These are phyloP conservation scores for Drosophila ficusphila DNA, from an alignment of 1,140 invertebrate species.

Conservation along the genomic window DNA sequence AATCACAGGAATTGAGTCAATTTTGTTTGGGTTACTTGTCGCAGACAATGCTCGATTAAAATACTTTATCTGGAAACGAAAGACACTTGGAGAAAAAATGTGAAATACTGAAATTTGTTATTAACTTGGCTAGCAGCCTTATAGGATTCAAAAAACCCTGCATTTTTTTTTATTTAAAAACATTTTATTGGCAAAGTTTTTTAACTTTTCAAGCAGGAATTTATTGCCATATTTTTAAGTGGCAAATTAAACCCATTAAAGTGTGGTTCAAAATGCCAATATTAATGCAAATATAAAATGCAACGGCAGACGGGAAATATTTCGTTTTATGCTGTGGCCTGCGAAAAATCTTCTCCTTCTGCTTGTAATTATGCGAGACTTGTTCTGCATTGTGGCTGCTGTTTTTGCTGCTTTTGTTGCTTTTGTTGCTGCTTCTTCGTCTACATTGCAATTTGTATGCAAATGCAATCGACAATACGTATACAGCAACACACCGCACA, in stretches of 20 bases:
- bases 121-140: too few relatives aligned
- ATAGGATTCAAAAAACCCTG: too few relatives aligned
- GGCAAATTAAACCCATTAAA: conserved; percentile 1
- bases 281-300: conserved; percentile 14
- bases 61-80: conserved; percentile 9
- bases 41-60: conserved; percentile 32
- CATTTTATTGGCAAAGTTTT: too few relatives aligned
- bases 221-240: background rate
- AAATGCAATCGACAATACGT: conserved; percentile 77
- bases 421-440: conserved; percentile 65
- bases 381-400: conserved; percentile 43
- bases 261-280: background rate
- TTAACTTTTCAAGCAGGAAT: too few relatives aligned
- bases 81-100: background rate
- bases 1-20: conserved; percentile 33
- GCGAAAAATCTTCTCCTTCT: conserved; percentile 41
- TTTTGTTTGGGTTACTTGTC: conserved; percentile 23
- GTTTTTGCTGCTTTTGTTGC: conserved; percentile 25
- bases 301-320: conserved; percentile 16
- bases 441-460: conserved; percentile 80
- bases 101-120: background rate
- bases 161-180: too few relatives aligned
- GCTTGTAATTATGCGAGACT: conserved; percentile 70
- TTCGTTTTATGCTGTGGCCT: conserved; percentile 40
- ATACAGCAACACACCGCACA: conserved; percentile 35